Evolutionary conservation across 2,888 invertebrate genomes (phyloP), one percentile per base, ranked within the genome.

Genomic region (Patella caerulea): DNA sequence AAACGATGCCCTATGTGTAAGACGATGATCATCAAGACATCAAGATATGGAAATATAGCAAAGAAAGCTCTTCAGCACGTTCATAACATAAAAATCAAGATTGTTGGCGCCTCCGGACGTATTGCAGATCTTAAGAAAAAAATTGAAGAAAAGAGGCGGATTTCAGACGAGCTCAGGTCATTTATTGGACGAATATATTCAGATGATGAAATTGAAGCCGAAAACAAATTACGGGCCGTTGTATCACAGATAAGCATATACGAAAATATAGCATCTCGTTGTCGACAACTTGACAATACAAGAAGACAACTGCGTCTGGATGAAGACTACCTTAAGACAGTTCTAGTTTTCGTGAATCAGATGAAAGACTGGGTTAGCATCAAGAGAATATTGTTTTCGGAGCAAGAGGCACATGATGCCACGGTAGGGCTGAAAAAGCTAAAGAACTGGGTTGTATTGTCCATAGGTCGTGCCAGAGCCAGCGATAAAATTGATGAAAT

Each of bases 1-100:
- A 92, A 92, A 80, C 72, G 75, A 0, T 95, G 95, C 84, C 94
- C 95, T 0, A 72, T 81, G 65, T 95, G 95, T 86, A 93, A 93
- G 73, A 93, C 93, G n/a, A 92, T 93, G 0, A 93, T 95, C 12
- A 91, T 93, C 19, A 93, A 92, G 83, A 94, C 93, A 0, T 91
- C 92, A 72, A 92, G 94, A 19, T 94, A 94, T 89, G 93, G 93
- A n/a, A 93, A 94, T 82, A 82, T 92, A 2, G 92, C 94, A 14
- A 92, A 91, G 77, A 79, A 74, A 92, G 92, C 86, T 14, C 83
- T 90, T 19, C 59, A 75, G 17, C 88, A 91, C 77, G 89, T 93
- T 45, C 84, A 87, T 74, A 73, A 81, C 17, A 90, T 92, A 9
- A 87, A 88, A 79, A 55, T 34, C 54, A 81, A 78, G 71, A 72